phyloP scores from a whole-genome alignment of 1,140 invertebrate species.

The Dryas iulia region DNA sequence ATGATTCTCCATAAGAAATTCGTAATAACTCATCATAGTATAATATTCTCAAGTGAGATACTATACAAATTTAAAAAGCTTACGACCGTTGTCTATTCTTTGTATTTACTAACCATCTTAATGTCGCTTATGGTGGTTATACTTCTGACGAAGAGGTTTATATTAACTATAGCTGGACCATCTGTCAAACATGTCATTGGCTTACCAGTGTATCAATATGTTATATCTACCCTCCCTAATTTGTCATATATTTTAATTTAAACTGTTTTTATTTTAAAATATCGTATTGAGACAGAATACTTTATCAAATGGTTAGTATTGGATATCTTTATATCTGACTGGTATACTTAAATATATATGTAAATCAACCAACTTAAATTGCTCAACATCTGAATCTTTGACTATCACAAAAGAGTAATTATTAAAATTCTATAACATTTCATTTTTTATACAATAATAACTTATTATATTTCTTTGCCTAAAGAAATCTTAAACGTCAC shows the following conservation, averaged over 20 bases:
- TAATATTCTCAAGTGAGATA: constrained; percentile 32
- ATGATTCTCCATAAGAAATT: neutral
- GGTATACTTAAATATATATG: too few relatives aligned
- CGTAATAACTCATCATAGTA: neutral
- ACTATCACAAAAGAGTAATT: too few relatives aligned
- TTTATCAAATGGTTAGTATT: too few relatives aligned
- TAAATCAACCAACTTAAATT: too few relatives aligned
- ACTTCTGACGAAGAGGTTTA: constrained; percentile 98
- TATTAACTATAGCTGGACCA: constrained; percentile 94
- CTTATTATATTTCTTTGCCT: neutral
- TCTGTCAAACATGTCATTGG: constrained; percentile 81
- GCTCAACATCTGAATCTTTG: too few relatives aligned
- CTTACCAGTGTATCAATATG: constrained; percentile 25
- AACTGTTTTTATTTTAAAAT: too few relatives aligned
- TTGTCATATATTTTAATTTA: neutral
- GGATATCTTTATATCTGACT: too few relatives aligned
- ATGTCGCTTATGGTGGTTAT: constrained; percentile 99
- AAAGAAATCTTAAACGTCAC: constrained; percentile 3
- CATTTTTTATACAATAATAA: too few relatives aligned
- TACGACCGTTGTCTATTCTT: constrained; percentile 35
- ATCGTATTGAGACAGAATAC: neutral
- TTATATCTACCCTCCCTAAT: neutral
- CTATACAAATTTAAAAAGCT: constrained; percentile 32
- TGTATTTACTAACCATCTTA: constrained; percentile 94
- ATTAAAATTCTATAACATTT: too few relatives aligned